Percentiles rank a stretch among this genome's conserved stretches.
These are phyloP conservation scores for Hyperoplus immaculatus DNA, from an alignment of 2,797 vertebrate species.

Conservation along the genomic window DNA sequence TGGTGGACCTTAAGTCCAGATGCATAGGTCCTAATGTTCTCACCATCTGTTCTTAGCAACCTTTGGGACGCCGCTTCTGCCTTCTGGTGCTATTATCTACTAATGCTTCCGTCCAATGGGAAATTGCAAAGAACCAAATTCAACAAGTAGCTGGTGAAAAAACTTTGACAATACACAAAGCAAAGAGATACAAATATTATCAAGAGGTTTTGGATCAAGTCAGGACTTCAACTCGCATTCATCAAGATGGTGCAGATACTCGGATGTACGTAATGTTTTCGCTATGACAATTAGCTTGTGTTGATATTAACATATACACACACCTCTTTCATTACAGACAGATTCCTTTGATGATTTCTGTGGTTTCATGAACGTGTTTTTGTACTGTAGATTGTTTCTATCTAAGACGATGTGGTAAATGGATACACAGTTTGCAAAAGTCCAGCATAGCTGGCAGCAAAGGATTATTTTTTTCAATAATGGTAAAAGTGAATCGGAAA, in stretches of 20 bases:
- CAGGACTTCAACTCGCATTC: background rate
- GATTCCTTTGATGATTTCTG: constrained; percentile 7
- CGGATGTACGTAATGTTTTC: background rate
- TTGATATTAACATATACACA: background rate
- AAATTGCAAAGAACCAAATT: background rate
- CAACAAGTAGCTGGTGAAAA: background rate
- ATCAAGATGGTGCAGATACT: background rate
- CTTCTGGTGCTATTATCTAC: background rate
- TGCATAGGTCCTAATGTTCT: background rate
- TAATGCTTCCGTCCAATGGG: background rate
- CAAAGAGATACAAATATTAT: background rate
- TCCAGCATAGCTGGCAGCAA: constrained; percentile 4
- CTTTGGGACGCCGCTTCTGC: background rate
- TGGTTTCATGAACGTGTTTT: background rate
- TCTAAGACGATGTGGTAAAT: background rate
- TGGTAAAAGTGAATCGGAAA: constrained; percentile 4
- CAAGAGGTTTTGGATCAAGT: background rate
- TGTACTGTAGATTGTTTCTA: background rate
- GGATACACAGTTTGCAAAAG: constrained; percentile 14
- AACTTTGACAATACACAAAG: background rate
- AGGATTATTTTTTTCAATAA: constrained; percentile 2
- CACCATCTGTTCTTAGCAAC: background rate
- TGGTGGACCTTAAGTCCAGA: background rate
- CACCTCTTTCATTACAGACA: background rate
- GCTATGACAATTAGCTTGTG: background rate